Evolutionary conservation across 2,113 vertebrate genomes (phyloP).

Genomic region (Penelope pileata): DNA sequence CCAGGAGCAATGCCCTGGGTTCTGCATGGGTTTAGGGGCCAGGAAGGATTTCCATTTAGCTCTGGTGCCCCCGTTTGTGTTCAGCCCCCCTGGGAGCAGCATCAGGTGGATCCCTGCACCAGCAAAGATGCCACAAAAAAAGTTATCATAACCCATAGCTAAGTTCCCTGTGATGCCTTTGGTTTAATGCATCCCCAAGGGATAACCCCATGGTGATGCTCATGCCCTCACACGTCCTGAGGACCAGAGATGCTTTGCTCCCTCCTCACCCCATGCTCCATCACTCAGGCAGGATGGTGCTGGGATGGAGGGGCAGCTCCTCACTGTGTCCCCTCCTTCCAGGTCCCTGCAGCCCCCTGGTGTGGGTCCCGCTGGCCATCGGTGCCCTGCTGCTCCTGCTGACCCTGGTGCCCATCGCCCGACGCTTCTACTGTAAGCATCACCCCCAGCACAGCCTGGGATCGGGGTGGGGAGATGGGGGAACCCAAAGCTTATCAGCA

Average conservation of each 20-base stretch:
- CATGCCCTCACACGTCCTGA: not conserved
- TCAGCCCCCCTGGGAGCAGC: not conserved
- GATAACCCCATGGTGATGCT: not conserved
- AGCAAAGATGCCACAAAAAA: not conserved
- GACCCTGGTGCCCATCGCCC: not conserved
- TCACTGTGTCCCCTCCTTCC: not conserved
- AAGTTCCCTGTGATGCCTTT: not conserved
- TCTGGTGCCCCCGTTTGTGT: not conserved
- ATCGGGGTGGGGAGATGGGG: fast-evolving
- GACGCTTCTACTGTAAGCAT: slow-evolving; percentile 32
- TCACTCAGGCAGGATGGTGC: not conserved
- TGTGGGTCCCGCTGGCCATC: not conserved
- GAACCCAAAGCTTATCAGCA: fast-evolving
- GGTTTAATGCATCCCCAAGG: no score
- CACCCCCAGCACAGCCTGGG: not conserved
- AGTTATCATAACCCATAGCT: fast-evolving
- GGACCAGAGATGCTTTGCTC: not conserved
- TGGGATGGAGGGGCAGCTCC: not conserved
- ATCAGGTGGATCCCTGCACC: not conserved
- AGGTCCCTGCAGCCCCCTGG: slow-evolving; percentile 48
- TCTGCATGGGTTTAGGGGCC: not conserved
- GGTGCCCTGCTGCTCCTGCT: not conserved
- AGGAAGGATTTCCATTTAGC: not conserved
- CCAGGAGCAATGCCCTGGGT: not conserved
- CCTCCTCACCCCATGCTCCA: not conserved